Conservation (phyloP, 2,797 vertebrate genomes). For the Thripadectes ignobilis region DNA sequence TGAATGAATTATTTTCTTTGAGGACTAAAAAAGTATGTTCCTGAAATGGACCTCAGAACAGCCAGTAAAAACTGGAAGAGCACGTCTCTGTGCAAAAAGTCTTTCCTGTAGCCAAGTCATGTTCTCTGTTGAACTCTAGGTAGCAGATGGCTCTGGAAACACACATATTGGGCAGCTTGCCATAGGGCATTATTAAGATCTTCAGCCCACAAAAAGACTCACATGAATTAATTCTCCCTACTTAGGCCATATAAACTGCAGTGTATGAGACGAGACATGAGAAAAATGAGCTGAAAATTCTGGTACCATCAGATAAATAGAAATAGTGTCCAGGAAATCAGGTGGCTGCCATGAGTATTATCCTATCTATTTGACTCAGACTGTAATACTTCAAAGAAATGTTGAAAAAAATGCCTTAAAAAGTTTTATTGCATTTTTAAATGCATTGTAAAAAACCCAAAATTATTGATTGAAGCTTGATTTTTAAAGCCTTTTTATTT, state of each 20-base stretch:
- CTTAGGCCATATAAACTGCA: background rate
- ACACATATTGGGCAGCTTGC: background rate
- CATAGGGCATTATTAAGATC: background rate
- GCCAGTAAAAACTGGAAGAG: background rate
- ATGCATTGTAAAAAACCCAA: background rate
- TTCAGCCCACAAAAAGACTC: background rate
- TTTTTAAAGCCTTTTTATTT: background rate
- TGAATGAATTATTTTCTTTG: background rate
- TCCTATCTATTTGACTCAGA: background rate
- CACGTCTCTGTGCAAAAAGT: background rate
- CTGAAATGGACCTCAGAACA: background rate
- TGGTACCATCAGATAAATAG: background rate
- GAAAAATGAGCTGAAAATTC: background rate
- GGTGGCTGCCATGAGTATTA: background rate
- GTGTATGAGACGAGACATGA: background rate
- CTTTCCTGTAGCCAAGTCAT: background rate
- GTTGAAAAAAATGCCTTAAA: background rate
- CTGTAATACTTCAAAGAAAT: background rate
- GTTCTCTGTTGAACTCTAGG: background rate
- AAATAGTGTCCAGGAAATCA: background rate
- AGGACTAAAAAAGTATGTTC: background rate
- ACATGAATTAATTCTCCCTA: background rate
- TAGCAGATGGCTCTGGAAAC: slow-evolving; percentile 14
- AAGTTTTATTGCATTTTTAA: background rate
- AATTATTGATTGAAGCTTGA: background rate